Conservation (phyloP, 37 sponge, comb jelly and placozoan genomes). For the Ephydatia muelleri region DNA sequence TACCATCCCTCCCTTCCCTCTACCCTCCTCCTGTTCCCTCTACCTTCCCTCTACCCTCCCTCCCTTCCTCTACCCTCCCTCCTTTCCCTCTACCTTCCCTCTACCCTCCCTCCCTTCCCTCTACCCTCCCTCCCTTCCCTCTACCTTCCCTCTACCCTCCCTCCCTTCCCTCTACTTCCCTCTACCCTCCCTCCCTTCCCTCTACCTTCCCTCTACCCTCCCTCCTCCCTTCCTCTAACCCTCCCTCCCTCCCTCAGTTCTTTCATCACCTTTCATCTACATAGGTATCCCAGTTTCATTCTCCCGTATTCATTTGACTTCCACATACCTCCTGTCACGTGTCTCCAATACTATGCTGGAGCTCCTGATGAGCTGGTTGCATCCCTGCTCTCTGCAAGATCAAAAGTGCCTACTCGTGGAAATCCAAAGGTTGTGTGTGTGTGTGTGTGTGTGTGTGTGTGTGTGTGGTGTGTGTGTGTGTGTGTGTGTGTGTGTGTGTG, state of each 20-base stretch:
- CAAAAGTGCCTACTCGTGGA: slow-evolving; percentile 23
- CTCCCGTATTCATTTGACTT: slow-evolving; percentile 62
- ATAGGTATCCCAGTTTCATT: slow-evolving; percentile 9
- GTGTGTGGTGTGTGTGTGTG: slow-evolving; percentile 23
- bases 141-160: not conserved
- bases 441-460: slow-evolving; percentile 14
- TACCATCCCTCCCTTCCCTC: not conserved
- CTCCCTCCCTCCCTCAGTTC: not conserved
- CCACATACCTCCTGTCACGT: slow-evolving; percentile 58
- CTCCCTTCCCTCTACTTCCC: too few species aligned
- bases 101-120: not conserved
- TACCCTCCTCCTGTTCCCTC: not conserved
- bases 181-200: too few species aligned
- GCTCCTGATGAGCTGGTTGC: slow-evolving; percentile 52
- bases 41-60: slow-evolving; percentile 3
- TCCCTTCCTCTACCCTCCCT: not conserved
- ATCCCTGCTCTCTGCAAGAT: slow-evolving; percentile 43
- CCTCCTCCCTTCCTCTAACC: not conserved
- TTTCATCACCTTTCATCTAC: not conserved
- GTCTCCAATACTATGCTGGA: slow-evolving; percentile 30
- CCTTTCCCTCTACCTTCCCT: slow-evolving; percentile 3
- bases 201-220: too few species aligned
- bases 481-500: slow-evolving; percentile 37
- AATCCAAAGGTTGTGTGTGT: slow-evolving; percentile 17
- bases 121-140: not conserved